A percentile compares a stretch with the other conserved stretches of the same genome.
Conservation (phyloP, 2,797 vertebrate genomes). For the Gila robusta region DNA sequence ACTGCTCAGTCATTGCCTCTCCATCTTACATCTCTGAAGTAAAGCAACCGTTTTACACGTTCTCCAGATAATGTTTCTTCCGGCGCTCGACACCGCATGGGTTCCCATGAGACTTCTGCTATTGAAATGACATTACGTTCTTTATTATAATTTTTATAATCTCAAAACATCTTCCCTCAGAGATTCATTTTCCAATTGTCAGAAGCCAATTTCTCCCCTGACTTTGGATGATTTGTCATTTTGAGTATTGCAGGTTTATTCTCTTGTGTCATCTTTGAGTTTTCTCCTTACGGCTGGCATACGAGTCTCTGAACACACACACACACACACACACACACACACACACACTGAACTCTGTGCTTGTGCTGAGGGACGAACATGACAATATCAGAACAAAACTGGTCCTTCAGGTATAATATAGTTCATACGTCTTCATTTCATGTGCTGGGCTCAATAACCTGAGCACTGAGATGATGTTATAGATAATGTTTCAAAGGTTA, state of each 20-base stretch:
- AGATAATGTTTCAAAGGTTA: conserved; percentile 20
- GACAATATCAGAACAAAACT: conserved; percentile 7
- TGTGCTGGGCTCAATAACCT: conserved; percentile 39
- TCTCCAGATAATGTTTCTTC: conserved; percentile 7
- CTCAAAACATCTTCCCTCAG: background rate
- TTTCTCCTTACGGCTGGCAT: conserved; percentile 43
- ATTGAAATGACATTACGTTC: conserved; percentile 14
- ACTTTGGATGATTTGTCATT: conserved; percentile 19
- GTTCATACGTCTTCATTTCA: conserved; percentile 38
- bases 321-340: conserved; percentile 50
- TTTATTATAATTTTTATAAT: conserved; percentile 22
- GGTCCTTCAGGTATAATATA: conserved; percentile 19
- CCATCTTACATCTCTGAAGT: background rate
- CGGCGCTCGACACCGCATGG: background rate
- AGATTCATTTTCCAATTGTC: conserved; percentile 11
- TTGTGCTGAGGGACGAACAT: no score
- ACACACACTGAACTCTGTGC: background rate
- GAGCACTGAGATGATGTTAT: conserved; percentile 31
- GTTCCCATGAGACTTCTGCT: conserved; percentile 5
- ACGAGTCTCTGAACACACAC: conserved; percentile 59
- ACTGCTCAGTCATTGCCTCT: background rate
- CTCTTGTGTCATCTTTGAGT: conserved; percentile 43
- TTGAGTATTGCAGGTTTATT: conserved; percentile 23
- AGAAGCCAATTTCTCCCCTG: background rate
- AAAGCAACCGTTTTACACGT: background rate